phyloP scores from a whole-genome alignment of 1,140 invertebrate genomes.

The Drosophila varians region DNA sequence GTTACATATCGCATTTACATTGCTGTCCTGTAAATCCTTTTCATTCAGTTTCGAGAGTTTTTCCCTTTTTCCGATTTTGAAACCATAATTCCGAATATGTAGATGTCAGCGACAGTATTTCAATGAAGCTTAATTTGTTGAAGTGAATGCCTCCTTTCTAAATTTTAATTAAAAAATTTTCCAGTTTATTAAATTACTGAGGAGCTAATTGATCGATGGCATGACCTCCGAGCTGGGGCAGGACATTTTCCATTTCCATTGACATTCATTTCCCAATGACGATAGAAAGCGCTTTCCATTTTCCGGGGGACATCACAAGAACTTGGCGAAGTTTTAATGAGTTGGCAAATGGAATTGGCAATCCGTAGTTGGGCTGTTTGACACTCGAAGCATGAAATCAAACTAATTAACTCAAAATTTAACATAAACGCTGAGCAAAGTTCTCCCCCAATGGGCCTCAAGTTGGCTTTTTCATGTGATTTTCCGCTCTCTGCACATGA shows the following conservation, averaged over 20 bases:
- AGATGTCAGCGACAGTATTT: background rate
- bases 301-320: constrained; percentile 8
- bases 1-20: constrained; percentile 52
- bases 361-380: constrained; percentile 38
- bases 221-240: constrained; percentile 1
- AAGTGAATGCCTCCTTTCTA: background rate
- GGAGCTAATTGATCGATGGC: constrained; percentile 28
- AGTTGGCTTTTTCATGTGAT: constrained; percentile 49
- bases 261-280: constrained; percentile 29
- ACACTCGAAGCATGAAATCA: constrained; percentile 58
- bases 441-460: constrained; percentile 24
- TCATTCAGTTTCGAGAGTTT: constrained; percentile 31
- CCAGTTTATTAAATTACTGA: constrained; percentile 11
- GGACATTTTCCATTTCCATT: constrained; percentile 41
- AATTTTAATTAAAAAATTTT: constrained; percentile 31
- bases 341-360: constrained; percentile 58
- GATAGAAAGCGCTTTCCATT: constrained; percentile 34
- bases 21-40: constrained; percentile 34
- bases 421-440: constrained; percentile 39
- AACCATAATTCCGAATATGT: background rate
- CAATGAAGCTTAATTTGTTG: background rate
- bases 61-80: background rate
- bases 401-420: constrained; percentile 67
- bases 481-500: constrained; percentile 54
- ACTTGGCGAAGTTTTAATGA: constrained; percentile 54